Percentiles rank a stretch among this genome's conserved stretches.
phyloP scores from a whole-genome alignment of 2,888 invertebrate species.

The Drosophila recens region DNA sequence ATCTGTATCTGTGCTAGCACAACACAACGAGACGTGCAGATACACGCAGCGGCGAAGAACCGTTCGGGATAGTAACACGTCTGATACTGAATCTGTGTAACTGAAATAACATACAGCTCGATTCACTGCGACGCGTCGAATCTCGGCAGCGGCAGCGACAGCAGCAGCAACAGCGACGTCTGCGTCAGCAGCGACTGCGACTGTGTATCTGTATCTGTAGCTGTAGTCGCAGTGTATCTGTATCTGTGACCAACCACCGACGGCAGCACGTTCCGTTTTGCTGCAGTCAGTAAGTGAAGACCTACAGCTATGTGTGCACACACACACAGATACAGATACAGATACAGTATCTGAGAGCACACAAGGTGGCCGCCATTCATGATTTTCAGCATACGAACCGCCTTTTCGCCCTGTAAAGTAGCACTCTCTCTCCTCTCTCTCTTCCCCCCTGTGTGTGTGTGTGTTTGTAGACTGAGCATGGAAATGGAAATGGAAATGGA shows the following conservation, averaged over 20 bases:
- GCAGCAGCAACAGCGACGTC: constrained; percentile 23
- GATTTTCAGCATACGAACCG: constrained; percentile 60
- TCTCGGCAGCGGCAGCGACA: constrained; percentile 44
- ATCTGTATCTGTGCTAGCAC: constrained; percentile 46
- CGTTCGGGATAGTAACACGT: constrained; percentile 85
- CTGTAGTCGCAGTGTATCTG: constrained; percentile 16
- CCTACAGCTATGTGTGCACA: constrained; percentile 63
- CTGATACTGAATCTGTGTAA: constrained; percentile 85
- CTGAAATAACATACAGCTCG: constrained; percentile 85
- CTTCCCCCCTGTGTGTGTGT: constrained; percentile 1
- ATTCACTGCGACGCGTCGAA: constrained; percentile 70
- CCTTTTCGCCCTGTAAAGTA: constrained; percentile 55
- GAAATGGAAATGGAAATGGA: constrained; percentile 33
- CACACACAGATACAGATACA: constrained; percentile 28
- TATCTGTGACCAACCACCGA: constrained; percentile 66
- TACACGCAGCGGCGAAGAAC: constrained; percentile 71
- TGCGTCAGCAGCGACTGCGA: constrained; percentile 15
- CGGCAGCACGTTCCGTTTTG: constrained; percentile 57
- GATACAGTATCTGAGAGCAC: constrained; percentile 22
- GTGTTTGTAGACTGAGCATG: not conserved
- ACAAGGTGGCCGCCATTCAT: constrained; percentile 69
- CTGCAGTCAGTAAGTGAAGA: constrained; percentile 82
- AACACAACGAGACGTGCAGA: constrained; percentile 55
- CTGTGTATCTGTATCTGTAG: constrained; percentile 18
- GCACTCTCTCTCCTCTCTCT: constrained; percentile 32